Percentiles rank a stretch among this genome's conserved stretches.
Evolutionary conservation across 2,113 vertebrate species (phyloP).

Genomic region (Tonatia bakeri): DNA sequence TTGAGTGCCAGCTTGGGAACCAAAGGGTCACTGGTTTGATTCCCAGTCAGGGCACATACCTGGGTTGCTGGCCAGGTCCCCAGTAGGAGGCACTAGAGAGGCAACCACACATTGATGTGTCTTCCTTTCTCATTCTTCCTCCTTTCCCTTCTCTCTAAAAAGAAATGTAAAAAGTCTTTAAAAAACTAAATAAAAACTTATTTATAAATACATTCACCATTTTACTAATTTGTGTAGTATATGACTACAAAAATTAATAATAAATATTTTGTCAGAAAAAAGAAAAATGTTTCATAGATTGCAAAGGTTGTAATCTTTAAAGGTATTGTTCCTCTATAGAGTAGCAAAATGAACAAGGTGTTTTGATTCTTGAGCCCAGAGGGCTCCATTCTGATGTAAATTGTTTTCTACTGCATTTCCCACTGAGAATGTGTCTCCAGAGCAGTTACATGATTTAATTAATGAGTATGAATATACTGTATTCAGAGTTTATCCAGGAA

Average conservation of each 20-base stretch:
- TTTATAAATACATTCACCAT: not conserved
- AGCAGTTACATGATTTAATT: slow-evolving; percentile 58
- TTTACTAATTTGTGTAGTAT: not conserved
- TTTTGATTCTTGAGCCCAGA: slow-evolving; percentile 71
- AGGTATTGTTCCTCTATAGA: slow-evolving; percentile 59
- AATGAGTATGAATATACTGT: slow-evolving; percentile 39
- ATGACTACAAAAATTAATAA: slow-evolving; percentile 54
- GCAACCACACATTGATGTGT: no score
- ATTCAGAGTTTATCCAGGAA: slow-evolving; percentile 54
- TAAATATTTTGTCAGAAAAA: slow-evolving; percentile 53
- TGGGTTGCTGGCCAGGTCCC: no score
- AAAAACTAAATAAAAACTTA: not conserved
- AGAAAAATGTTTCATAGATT: slow-evolving; percentile 64
- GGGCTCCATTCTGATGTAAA: slow-evolving; percentile 77
- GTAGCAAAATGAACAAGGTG: slow-evolving; percentile 37
- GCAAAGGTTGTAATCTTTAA: slow-evolving; percentile 58
- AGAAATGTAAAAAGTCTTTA: no score
- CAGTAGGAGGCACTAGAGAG: no score
- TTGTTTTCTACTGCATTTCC: slow-evolving; percentile 69
- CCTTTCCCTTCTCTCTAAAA: no score
- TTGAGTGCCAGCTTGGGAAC: no score
- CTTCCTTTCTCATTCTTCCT: no score
- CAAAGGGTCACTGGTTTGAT: no score
- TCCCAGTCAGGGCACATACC: no score
- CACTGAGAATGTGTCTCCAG: slow-evolving; percentile 59